Evolutionary conservation across 2,113 vertebrate species (phyloP).

Genomic region (Raja brachyura): DNA sequence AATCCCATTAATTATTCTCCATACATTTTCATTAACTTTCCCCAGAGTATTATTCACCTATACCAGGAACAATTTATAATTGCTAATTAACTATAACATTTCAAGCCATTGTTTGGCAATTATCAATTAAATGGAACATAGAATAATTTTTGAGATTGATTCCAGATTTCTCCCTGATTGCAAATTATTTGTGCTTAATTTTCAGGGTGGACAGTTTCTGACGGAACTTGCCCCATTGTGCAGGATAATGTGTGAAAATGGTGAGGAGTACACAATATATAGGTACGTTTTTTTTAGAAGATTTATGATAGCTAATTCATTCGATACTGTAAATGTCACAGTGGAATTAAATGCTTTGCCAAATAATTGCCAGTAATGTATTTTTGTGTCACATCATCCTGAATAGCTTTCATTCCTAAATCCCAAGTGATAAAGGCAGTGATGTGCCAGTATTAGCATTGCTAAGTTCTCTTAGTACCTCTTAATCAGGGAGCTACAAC

Average conservation of each 20-base stretch:
- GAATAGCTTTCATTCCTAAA: too few relatives aligned
- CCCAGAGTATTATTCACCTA: too few relatives aligned
- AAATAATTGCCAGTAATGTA: neutral
- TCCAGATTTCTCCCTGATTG: neutral
- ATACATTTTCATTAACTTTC: too few relatives aligned
- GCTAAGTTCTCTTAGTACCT: neutral
- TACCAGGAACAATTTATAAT: too few relatives aligned
- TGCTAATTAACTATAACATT: neutral
- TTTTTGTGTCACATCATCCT: neutral
- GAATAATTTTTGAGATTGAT: neutral
- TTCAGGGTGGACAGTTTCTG: conserved; percentile 88
- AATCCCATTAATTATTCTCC: too few relatives aligned
- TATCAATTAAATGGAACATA: neutral
- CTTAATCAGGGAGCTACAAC: neutral
- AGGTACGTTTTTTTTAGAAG: conserved; percentile 59
- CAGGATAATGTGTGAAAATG: conserved; percentile 80
- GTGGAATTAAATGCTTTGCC: neutral
- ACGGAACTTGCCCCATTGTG: conserved; percentile 91
- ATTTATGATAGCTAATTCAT: conserved; percentile 6
- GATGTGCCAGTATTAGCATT: neutral
- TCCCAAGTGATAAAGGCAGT: neutral
- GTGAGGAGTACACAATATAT: conserved; percentile 83
- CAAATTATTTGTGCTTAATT: neutral
- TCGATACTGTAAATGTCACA: neutral
- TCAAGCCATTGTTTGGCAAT: neutral